Percentiles rank a stretch among this genome's conserved stretches.
These are phyloP conservation scores for Mythimna impura DNA, from an alignment of 2,888 invertebrate species.

Conservation along the genomic window DNA sequence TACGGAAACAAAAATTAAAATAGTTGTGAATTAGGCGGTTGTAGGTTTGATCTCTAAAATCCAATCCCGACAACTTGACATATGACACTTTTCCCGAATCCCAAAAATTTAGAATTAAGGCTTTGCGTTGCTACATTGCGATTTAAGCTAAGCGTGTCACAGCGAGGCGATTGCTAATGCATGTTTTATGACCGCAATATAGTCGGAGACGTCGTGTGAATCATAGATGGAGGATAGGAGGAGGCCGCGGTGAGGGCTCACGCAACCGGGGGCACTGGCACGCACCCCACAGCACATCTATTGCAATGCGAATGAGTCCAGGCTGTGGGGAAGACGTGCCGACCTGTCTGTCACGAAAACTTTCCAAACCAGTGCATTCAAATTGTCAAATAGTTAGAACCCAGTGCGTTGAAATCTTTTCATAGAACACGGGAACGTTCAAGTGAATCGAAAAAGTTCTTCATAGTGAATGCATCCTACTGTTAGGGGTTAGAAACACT, in stretches of 20 bases:
- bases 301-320: slow-evolving; percentile 45
- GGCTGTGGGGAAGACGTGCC: slow-evolving; percentile 15
- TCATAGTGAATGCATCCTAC: neutral
- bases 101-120: slow-evolving; percentile 56
- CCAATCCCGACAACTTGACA: slow-evolving; percentile 12
- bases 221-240: slow-evolving; percentile 45
- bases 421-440: neutral
- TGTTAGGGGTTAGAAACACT: neutral
- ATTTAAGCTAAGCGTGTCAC: slow-evolving; percentile 54
- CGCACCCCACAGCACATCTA: slow-evolving; percentile 7
- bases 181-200: slow-evolving; percentile 49
- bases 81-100: slow-evolving; percentile 5
- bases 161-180: slow-evolving; percentile 57
- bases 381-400: neutral
- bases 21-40: slow-evolving; percentile 26
- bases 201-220: slow-evolving; percentile 50
- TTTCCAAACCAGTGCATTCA: neutral
- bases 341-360: neutral
- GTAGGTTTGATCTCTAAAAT: slow-evolving; percentile 22
- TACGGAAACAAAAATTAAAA: neutral
- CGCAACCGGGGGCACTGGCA: neutral
- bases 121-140: slow-evolving; percentile 60
- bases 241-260: slow-evolving; percentile 2
- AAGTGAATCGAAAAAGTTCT: neutral
- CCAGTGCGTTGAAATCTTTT: slow-evolving; percentile 39